These are phyloP conservation scores for Altica lythri DNA, from an alignment of 2,888 invertebrate genomes.

Conservation along the genomic window DNA sequence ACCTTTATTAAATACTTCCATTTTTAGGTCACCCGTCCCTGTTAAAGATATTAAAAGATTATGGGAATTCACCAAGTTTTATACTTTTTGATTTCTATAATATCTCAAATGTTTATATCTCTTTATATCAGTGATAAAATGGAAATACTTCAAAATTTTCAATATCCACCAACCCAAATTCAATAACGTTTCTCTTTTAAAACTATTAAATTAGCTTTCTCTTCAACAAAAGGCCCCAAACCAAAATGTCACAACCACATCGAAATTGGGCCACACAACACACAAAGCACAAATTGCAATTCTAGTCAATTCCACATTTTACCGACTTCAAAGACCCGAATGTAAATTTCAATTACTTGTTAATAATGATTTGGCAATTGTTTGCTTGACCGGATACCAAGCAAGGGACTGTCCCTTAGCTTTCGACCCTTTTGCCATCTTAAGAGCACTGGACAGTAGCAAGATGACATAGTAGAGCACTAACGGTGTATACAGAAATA, in stretches of 20 bases:
- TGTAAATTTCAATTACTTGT: constrained; percentile 50
- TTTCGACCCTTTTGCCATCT: constrained; percentile 13
- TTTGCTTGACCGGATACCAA: constrained; percentile 46
- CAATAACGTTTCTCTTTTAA: neutral
- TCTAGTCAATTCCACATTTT: constrained; percentile 40
- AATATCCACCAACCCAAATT: too few relatives aligned
- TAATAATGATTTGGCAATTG: constrained; percentile 50
- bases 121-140: too few relatives aligned
- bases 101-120: too few relatives aligned
- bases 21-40: too few relatives aligned
- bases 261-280: constrained; percentile 27
- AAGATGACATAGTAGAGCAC: constrained; percentile 19
- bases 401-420: constrained; percentile 29
- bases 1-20: too few relatives aligned
- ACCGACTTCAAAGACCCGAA: constrained; percentile 43
- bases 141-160: too few relatives aligned
- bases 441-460: constrained; percentile 16
- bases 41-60: too few relatives aligned
- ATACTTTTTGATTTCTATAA: too few relatives aligned
- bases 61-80: too few relatives aligned
- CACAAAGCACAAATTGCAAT: constrained; percentile 41
- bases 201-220: constrained; percentile 22
- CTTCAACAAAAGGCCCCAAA: constrained; percentile 19
- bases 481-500: neutral
- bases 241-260: constrained; percentile 35